phyloP scores from a whole-genome alignment of 1,140 invertebrate genomes.

The Globodera rostochiensis region DNA sequence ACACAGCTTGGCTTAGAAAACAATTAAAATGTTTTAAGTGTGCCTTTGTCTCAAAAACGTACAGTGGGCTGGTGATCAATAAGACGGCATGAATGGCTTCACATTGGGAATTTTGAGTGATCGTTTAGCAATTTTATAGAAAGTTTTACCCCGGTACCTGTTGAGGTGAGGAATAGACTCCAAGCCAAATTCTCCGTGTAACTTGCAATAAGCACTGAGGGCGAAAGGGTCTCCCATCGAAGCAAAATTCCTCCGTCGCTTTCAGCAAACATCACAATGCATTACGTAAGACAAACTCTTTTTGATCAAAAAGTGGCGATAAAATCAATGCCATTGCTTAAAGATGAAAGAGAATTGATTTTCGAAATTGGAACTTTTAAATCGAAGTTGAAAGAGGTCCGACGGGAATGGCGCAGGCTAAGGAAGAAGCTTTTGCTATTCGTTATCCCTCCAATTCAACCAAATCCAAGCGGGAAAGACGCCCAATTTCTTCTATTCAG shows the following conservation, averaged over 20 bases:
- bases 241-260: background rate
- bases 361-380: no score
- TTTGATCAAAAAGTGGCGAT: no score
- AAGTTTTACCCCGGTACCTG: slow-evolving; percentile 15
- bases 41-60: slow-evolving; percentile 21
- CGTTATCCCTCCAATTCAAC: no score
- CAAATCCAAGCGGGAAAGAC: no score
- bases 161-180: slow-evolving; percentile 61
- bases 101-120: background rate
- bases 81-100: slow-evolving; percentile 58
- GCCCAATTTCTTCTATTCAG: no score
- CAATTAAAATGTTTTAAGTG: background rate
- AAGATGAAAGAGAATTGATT: no score
- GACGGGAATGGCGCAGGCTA: no score
- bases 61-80: slow-evolving; percentile 60
- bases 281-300: background rate
- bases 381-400: no score
- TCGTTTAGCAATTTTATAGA: background rate
- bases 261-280: background rate
- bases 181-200: slow-evolving; percentile 57
- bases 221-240: slow-evolving; percentile 33
- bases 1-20: slow-evolving; percentile 59
- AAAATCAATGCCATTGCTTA: no score
- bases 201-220: slow-evolving; percentile 33
- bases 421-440: no score